Base-by-base conservation (phyloP, 2,113 vertebrate species). In the Lichenostomus cassidix region DNA sequence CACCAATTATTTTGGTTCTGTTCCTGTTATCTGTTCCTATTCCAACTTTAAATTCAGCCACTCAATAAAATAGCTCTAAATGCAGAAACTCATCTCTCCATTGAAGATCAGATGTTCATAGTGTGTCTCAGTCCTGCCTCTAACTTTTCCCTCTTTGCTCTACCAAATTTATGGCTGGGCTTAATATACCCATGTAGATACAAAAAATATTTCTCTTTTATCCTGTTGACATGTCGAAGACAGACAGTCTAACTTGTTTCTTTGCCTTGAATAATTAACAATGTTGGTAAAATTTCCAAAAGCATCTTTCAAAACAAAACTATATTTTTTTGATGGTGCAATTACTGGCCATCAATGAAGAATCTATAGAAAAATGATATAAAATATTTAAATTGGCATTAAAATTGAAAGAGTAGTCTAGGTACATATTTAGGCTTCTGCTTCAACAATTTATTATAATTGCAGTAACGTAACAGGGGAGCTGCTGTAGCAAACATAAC, bases 331-430 rank as follows among this genome's bases (percentile, higher is more conserved):
- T 87, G 64, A 84, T 81, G 53, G 60, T 74, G 79, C 90, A 81
- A 95, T 96, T 97, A 94, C 69, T 94, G 94, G 64, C 79, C 80
- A 95, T 93, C 90, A 96, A 27, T 83, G 62, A 93, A 89, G 83
- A 94, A 94, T 84, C 93, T 89, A 97, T 96, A 95, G 83, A 80
- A 95, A 90, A 96, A 71, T 20, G n/a, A 75, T 87, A 97, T 97
- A 83, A 96, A 97, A 97, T 95, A 97, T 96, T 97, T 93, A 96
- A 90, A 89, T 83, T 58, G 23, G 49, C 93, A 96, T 96, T 94
- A 95, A 96, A 96, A 94, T 95, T 92, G 90, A 93, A 97, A 92
- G 83, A 95, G 71, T 27, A 75, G 64, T 11, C 65, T 92, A 93
- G 85, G 60, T 97, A 81, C 83, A 83, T 90, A 90, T 92, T 95